These are phyloP conservation scores for Tamias sibiricus DNA, from an alignment of 2,113 vertebrate genomes.

Conservation along the genomic window DNA sequence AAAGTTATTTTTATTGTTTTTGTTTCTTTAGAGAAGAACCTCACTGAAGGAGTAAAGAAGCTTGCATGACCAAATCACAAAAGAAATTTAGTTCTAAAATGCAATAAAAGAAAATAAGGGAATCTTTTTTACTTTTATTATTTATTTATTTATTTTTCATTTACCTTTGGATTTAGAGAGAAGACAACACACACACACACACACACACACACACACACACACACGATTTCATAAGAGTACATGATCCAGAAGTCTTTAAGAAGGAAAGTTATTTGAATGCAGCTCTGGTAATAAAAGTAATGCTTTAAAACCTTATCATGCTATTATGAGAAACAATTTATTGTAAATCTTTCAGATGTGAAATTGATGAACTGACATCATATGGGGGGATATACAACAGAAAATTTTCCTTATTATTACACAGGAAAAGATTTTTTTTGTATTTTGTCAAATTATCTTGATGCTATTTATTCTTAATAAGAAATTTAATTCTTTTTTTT, in stretches of 20 bases:
- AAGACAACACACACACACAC: background rate
- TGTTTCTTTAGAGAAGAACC: conserved; percentile 47
- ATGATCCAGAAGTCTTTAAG: conserved; percentile 82
- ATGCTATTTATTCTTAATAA: conserved; percentile 7
- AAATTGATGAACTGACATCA: conserved; percentile 76
- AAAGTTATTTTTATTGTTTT: conserved; percentile 63
- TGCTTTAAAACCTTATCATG: conserved; percentile 85
- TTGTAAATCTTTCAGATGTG: conserved; percentile 78
- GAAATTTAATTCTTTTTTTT: background rate
- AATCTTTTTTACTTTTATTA: background rate
- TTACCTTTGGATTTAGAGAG: conserved; percentile 10
- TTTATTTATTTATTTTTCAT: background rate
- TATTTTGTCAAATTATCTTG: background rate
- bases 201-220: background rate
- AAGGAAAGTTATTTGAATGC: conserved; percentile 82
- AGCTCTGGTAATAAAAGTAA: conserved; percentile 83
- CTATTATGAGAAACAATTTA: conserved; percentile 82
- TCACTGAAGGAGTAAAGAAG: conserved; percentile 42
- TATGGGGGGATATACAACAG: conserved; percentile 11
- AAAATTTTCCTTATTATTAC: conserved; percentile 75
- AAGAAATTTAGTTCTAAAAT: conserved; percentile 2
- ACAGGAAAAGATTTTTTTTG: conserved; percentile 64
- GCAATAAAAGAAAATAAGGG: conserved; percentile 43
- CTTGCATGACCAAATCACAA: conserved; percentile 46
- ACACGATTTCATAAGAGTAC: conserved; percentile 76